phyloP scores from a whole-genome alignment of 2,113 vertebrate genomes.

The Cyanoramphus novaezelandiae region DNA sequence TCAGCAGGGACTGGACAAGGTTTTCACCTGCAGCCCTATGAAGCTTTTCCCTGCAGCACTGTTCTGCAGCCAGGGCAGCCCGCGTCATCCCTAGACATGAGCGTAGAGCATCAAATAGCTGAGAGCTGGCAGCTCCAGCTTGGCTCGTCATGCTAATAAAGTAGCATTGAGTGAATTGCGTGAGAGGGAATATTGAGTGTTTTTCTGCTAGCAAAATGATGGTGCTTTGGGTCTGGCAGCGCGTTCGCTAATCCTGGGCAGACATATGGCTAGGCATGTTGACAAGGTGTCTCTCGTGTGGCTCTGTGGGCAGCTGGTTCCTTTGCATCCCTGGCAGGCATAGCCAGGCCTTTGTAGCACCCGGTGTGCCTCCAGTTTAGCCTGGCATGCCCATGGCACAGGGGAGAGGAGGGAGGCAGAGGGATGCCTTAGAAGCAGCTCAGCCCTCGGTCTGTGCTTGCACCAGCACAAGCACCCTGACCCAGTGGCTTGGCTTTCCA shows the following conservation, averaged over 20 bases:
- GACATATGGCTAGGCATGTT: background rate
- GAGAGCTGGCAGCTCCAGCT: background rate
- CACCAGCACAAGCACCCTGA: background rate
- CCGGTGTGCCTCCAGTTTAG: accelerated
- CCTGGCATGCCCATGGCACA: accelerated
- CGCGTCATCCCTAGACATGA: accelerated
- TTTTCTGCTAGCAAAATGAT: background rate
- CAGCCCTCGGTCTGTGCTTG: background rate
- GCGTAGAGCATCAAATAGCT: background rate
- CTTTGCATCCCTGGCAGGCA: background rate
- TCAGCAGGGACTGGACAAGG: background rate
- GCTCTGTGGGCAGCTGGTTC: background rate
- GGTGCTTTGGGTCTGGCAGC: background rate
- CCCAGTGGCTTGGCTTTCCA: background rate
- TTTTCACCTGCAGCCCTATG: background rate
- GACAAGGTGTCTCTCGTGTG: background rate
- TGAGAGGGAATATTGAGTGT: background rate
- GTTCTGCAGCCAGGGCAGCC: background rate
- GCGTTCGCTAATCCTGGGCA: background rate
- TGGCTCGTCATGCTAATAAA: background rate
- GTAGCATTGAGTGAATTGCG: background rate
- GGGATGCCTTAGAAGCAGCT: background rate
- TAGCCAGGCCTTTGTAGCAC: background rate
- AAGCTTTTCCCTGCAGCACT: background rate
- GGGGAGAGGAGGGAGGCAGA: background rate